A percentile compares a stretch with the other conserved stretches of the same genome.
phyloP scores from a whole-genome alignment of 2,113 vertebrate species.

The Crotophaga sulcirostris region DNA sequence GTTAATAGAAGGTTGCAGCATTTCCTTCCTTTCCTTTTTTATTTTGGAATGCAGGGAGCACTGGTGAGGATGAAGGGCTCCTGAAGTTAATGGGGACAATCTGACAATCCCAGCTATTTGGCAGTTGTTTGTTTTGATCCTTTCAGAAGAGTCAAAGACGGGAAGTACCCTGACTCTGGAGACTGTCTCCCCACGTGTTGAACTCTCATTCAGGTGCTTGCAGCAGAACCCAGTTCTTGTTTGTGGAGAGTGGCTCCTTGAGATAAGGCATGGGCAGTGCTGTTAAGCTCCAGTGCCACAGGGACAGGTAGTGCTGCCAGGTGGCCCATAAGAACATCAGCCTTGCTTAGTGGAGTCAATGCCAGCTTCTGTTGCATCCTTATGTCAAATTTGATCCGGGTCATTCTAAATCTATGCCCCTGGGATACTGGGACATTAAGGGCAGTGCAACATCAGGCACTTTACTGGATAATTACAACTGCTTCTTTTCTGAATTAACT shows the following conservation, averaged over 20 bases:
- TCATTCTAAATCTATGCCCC: background rate
- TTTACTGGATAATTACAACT: background rate
- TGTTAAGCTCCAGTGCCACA: background rate
- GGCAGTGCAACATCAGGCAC: background rate
- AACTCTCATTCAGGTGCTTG: background rate
- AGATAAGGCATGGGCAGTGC: background rate
- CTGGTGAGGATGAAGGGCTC: background rate
- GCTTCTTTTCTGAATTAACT: background rate
- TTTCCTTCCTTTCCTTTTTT: background rate
- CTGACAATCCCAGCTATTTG: background rate
- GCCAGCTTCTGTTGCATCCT: background rate
- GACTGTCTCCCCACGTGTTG: background rate
- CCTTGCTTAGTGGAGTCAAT: background rate
- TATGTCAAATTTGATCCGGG: background rate
- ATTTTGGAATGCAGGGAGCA: background rate
- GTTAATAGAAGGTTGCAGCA: background rate
- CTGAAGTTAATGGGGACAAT: background rate
- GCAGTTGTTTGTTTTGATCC: background rate
- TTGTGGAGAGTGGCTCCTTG: background rate
- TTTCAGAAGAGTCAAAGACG: background rate
- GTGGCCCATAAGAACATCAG: background rate
- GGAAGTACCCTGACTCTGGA: background rate
- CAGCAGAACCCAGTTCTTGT: background rate
- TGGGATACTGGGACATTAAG: background rate
- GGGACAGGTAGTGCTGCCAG: background rate